Percentiles rank a stretch among this genome's conserved stretches.
Conservation (phyloP, 2,888 invertebrate genomes). For the Synergus gifuensis region DNA sequence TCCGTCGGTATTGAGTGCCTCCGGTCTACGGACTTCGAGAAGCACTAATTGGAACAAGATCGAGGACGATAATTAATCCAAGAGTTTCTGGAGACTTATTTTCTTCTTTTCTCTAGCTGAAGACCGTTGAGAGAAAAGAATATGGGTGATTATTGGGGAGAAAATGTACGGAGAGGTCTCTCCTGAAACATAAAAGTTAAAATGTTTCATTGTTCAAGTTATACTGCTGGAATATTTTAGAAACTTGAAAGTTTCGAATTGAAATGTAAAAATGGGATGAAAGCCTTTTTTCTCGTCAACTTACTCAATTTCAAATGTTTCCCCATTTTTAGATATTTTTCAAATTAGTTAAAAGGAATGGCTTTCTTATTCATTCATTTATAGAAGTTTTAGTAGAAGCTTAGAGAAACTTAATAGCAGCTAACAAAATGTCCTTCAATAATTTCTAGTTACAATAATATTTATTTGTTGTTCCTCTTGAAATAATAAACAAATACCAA, state of each 20-base stretch:
- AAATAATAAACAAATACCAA: background rate
- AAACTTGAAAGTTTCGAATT: conserved; percentile 36
- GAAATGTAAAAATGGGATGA: conserved; percentile 14
- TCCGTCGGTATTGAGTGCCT: conserved; percentile 31
- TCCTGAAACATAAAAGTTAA: conserved; percentile 23
- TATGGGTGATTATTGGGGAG: conserved; percentile 34
- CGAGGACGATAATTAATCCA: conserved; percentile 39
- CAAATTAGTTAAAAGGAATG: background rate
- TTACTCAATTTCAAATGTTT: conserved; percentile 28
- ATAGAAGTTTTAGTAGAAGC: background rate
- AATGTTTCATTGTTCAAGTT: conserved; percentile 36
- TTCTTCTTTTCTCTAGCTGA: conserved; percentile 4
- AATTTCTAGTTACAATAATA: too few relatives aligned
- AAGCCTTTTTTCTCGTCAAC: background rate
- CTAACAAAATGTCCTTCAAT: too few relatives aligned
- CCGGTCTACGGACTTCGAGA: conserved; percentile 25
- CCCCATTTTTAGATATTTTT: conserved; percentile 19
- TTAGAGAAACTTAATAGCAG: too few relatives aligned
- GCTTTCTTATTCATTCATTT: background rate
- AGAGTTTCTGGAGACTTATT: conserved; percentile 26
- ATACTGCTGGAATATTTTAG: conserved; percentile 23
- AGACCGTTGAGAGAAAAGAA: conserved; percentile 6
- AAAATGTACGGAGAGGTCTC: background rate
- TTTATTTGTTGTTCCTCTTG: background rate
- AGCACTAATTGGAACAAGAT: conserved; percentile 41